Evolutionary conservation across 2,888 invertebrate species (phyloP), one percentile per base, ranked within the genome.

Genomic region (Synanthedon formicaeformis): DNA sequence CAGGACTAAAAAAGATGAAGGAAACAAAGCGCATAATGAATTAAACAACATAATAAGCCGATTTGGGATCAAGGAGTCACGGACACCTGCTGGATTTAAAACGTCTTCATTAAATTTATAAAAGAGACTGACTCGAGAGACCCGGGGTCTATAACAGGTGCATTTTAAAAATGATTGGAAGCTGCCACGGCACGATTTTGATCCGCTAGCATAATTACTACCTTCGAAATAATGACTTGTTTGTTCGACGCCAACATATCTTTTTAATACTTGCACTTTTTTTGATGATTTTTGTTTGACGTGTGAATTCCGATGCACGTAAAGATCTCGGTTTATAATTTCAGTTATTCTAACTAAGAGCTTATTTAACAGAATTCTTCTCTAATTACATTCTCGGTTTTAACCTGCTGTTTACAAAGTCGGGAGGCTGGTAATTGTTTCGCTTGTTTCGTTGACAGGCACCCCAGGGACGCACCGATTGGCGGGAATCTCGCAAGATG

Each of bases 1-100:
- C 82, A 74, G 78, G 67, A 57, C 54, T 68, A 77, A 81, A 81
- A 80, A 73, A 67, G 57, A 69, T 60, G 71, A 80, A 81, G 81
- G 78, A 83, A 85, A 87, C 84, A 86, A 84, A 85, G 81, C 78
- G 79, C 78, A 79, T 81, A 81, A 81, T 81, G 81, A 83, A 84
- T 82, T 80, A 80, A 82, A 81, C 72, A 79, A 80, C 76, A 78
- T 81, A 83, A 83, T 83, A 77, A 77, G 75, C 69, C 69, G 69
- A 70, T 69, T 71, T 65, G 64, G 70, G 71, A 62, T 63, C 64
- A 60, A 56, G 62, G 68, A 65, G 64, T 62, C 62, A 64, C 59
- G 62, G 72, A 78, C 86, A 86, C 86, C 86, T 86, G 86, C 84
- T 71, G 63, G 63, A 75, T 71, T 73, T 73, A 71, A 76, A 79